Evolutionary conservation across 1,140 invertebrate species (phyloP).

Genomic region (Drosophila malerkotliana): DNA sequence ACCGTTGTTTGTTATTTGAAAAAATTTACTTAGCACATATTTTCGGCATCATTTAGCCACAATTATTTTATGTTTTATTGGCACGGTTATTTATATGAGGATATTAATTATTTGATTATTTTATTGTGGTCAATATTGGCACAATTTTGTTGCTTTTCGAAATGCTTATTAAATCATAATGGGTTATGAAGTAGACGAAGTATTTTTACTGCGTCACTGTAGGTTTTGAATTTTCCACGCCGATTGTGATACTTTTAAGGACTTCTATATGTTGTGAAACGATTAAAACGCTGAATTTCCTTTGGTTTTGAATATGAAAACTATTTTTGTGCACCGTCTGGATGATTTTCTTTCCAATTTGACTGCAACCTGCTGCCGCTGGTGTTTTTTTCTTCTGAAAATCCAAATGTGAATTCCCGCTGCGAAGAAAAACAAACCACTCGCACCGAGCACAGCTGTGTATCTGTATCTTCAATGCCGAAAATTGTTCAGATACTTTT

Average conservation of each 20-base stretch:
- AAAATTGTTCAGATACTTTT: conserved; percentile 64
- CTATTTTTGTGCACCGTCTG: neutral
- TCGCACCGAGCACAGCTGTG: conserved; percentile 65
- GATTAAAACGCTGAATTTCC: conserved; percentile 1
- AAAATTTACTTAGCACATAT: conserved; percentile 1
- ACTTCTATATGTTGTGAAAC: neutral
- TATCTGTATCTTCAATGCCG: conserved; percentile 76
- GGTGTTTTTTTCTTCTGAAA: conserved; percentile 24
- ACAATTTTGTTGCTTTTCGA: neutral
- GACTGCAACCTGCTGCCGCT: conserved; percentile 66
- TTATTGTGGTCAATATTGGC: neutral
- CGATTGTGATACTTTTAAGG: neutral
- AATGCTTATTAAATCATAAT: neutral
- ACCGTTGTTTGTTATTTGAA: neutral
- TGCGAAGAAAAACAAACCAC: conserved; percentile 44
- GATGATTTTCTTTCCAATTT: conserved; percentile 37
- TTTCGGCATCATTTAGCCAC: neutral
- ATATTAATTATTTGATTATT: neutral
- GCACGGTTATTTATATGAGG: neutral
- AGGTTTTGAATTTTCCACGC: neutral
- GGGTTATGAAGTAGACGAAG: too few species aligned
- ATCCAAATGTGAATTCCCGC: conserved; percentile 38
- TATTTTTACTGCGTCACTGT: neutral
- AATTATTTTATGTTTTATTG: neutral
- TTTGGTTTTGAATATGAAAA: conserved; percentile 5